Evolutionary conservation across 2,113 vertebrate genomes (phyloP), one percentile per base, ranked within the genome.

Genomic region (Parotia lawesii): DNA sequence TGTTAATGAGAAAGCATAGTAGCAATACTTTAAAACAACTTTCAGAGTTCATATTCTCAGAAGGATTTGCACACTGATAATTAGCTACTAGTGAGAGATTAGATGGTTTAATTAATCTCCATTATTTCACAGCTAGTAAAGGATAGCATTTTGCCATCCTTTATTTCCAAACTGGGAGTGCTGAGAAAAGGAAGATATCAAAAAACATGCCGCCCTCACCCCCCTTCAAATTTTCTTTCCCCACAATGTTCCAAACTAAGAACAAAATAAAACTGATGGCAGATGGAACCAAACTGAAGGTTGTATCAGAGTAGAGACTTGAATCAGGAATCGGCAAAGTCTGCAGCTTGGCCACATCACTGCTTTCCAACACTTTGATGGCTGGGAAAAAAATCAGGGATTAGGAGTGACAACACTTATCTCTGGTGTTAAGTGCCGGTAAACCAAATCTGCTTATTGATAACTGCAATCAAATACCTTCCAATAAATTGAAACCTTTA

Each of bases 141-240:
- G 51, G 1, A 70, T 9, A 45, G 16, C 24, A 56, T 67, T 67
- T 81, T 85, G 11, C n/a, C 70, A 12, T 64, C 24, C 17, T 71
- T 78, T 84, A 25, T 87, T 91, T 85, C 70, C 40, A 81, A 57
- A 57, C 20, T 74, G 31, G 14, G 37, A 75, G 23, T n/a, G 10
- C 6, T 83, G 44, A 54, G 29, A 70, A 38, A 60, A 74, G 17
- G 31, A 86, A 70, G 27, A 42, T 60, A 79, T 1, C 0, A 61
- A 74, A 72, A 81, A 64, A 35, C 0, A 0, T 0, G 2, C n/a
- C 5, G 0, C 35, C 9, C 24, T 25, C 0, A 0, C 8, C 4
- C 29, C 11, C 7, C 21, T 25, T 25, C 40, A 61, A 47, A 47
- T 69, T 89, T 79, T 51, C 28, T 82, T 83, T 31, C 66, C 12